Percentiles rank a stretch among this genome's conserved stretches.
Conservation (phyloP, 2,888 invertebrate genomes). For the Stenurella melanura region DNA sequence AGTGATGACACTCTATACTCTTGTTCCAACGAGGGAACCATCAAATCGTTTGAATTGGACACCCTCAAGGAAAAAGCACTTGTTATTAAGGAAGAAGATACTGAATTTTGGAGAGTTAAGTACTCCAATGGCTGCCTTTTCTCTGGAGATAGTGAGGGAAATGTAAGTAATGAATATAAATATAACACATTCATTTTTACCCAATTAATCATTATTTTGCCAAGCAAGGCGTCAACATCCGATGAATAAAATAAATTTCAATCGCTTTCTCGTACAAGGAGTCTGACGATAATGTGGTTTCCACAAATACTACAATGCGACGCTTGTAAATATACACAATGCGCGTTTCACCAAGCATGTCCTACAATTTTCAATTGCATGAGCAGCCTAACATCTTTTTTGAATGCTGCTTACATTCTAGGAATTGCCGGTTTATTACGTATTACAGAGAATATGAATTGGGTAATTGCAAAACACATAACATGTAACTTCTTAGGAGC, state of each 20-base stretch:
- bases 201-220: too few relatives aligned
- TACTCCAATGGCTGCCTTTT: conserved; percentile 73
- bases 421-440: background rate
- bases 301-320: too few relatives aligned
- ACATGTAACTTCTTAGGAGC: background rate
- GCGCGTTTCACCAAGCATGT: too few relatives aligned
- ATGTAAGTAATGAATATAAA: conserved; percentile 72
- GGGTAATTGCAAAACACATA: background rate
- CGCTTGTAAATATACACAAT: too few relatives aligned
- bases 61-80: conserved; percentile 70
- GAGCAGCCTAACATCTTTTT: too few relatives aligned
- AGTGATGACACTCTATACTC: conserved; percentile 76
- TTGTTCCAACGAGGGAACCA: conserved; percentile 79
- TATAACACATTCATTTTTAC: too few relatives aligned
- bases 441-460: background rate
- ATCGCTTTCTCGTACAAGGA: too few relatives aligned
- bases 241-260: too few relatives aligned
- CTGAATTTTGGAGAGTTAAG: conserved; percentile 72
- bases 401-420: too few relatives aligned
- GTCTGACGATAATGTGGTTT: too few relatives aligned
- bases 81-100: conserved; percentile 68
- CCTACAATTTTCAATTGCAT: too few relatives aligned
- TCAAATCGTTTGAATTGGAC: conserved; percentile 77
- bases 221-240: too few relatives aligned
- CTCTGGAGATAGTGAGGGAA: conserved; percentile 79